Conservation (phyloP, 30 jellyfish, hydroid and myxozoan species). For the Cassiopea xamachana region DNA sequence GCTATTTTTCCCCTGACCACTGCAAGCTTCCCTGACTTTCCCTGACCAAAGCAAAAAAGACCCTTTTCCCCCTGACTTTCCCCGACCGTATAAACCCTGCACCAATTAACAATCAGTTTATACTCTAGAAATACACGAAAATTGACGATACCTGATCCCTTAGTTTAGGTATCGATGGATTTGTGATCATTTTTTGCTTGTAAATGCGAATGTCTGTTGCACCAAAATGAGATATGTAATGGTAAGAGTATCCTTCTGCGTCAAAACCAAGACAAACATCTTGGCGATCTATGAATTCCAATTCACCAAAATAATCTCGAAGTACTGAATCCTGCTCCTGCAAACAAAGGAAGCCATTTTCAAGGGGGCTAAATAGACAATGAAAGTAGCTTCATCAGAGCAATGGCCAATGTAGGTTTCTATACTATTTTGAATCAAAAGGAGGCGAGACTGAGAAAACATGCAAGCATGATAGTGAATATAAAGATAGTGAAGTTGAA, state of each 20-base stretch:
- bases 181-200: constrained; percentile 30
- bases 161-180: constrained; percentile 28
- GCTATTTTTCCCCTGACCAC: too few species aligned
- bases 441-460: too few species aligned
- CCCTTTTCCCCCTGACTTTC: too few species aligned
- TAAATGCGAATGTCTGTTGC: constrained; percentile 83
- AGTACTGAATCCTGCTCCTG: constrained; percentile 81
- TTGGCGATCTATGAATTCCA: constrained; percentile 82
- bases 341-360: not conserved
- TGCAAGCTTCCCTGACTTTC: too few species aligned
- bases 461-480: too few species aligned
- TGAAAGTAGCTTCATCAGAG: not conserved
- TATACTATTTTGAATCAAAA: too few species aligned
- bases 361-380: not conserved
- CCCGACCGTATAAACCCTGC: too few species aligned
- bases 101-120: too few species aligned
- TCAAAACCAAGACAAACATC: constrained; percentile 86
- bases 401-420: too few species aligned
- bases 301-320: constrained; percentile 72
- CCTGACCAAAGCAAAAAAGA: too few species aligned
- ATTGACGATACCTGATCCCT: constrained; percentile 37
- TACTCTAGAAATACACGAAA: too few species aligned
- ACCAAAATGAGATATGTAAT: constrained; percentile 84
- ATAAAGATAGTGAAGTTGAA: too few species aligned
- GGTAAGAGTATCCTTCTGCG: constrained; percentile 77